Evolutionary conservation across 2,113 vertebrate species (phyloP).

Genomic region (Tautogolabrus adspersus): DNA sequence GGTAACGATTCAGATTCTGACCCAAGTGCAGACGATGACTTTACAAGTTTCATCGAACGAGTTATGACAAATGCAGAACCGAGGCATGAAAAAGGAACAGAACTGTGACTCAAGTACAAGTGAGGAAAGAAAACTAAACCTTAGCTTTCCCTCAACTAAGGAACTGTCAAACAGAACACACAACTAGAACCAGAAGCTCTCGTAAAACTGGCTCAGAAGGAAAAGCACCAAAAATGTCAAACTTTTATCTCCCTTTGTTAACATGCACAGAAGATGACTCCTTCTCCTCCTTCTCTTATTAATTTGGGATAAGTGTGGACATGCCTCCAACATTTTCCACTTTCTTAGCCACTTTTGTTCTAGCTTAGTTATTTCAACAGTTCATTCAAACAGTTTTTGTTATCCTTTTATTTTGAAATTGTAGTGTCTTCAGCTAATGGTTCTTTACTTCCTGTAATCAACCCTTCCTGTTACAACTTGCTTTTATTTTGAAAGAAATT

Average conservation of each 20-base stretch:
- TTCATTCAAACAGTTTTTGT: too few species aligned
- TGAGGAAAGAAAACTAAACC: conserved; percentile 23
- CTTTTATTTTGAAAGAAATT: too few species aligned
- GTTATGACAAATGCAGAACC: conserved; percentile 1
- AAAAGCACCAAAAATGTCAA: neutral
- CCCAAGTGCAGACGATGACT: conserved; percentile 29
- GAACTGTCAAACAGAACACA: conserved; percentile 15
- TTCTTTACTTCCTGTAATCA: too few species aligned
- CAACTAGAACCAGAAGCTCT: conserved; percentile 16
- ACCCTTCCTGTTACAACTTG: too few species aligned
- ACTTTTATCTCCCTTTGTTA: conserved; percentile 11
- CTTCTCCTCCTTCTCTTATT: too few species aligned
- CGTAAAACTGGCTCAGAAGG: conserved; percentile 12
- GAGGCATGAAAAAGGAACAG: neutral
- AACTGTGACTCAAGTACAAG: neutral
- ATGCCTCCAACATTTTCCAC: neutral
- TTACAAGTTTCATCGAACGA: conserved; percentile 21
- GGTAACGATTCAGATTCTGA: conserved; percentile 9
- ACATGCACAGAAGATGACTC: neutral
- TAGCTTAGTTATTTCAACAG: too few species aligned
- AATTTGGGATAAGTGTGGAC: neutral
- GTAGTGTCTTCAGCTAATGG: too few species aligned
- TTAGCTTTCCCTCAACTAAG: conserved; percentile 12
- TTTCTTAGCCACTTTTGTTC: neutral
- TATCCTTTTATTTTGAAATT: too few species aligned